Conservation (phyloP, 2,888 invertebrate genomes). For the Fragum sueziense region DNA sequence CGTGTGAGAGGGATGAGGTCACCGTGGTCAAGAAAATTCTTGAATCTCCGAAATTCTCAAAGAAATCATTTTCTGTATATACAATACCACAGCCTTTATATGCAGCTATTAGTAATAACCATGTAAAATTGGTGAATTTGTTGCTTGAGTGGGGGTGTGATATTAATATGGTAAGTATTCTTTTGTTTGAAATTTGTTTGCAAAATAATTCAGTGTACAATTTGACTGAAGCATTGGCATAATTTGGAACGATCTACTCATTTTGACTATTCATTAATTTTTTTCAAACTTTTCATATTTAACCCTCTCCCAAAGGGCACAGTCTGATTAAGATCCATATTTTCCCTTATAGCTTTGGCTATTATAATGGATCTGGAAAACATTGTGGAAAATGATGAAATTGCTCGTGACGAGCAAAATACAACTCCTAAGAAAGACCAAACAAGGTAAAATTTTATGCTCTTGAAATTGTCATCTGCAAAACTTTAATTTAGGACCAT, state of each 20-base stretch:
- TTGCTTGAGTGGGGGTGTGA: constrained; percentile 77
- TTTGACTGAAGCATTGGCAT: neutral
- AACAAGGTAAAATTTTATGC: too few species aligned
- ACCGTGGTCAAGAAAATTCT: constrained; percentile 72
- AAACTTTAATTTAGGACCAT: too few species aligned
- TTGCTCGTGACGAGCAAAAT: too few species aligned
- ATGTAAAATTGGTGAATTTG: constrained; percentile 68
- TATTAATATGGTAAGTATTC: constrained; percentile 75
- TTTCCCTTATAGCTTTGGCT: too few species aligned
- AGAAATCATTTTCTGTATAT: constrained; percentile 58
- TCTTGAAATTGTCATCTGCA: too few species aligned
- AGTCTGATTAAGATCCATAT: too few species aligned
- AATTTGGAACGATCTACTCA: neutral
- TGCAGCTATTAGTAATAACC: constrained; percentile 74
- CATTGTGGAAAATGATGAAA: too few species aligned
- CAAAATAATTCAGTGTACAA: neutral
- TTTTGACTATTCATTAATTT: neutral
- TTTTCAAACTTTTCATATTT: neutral
- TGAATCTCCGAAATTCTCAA: constrained; percentile 63
- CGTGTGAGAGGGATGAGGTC: constrained; percentile 77
- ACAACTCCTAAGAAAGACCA: too few species aligned
- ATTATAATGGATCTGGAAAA: too few species aligned
- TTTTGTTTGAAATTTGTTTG: neutral
- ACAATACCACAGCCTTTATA: constrained; percentile 73
- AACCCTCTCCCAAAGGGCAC: too few species aligned